These are phyloP conservation scores for Xestia ashworthii DNA, from an alignment of 2,888 invertebrate species.

Conservation along the genomic window DNA sequence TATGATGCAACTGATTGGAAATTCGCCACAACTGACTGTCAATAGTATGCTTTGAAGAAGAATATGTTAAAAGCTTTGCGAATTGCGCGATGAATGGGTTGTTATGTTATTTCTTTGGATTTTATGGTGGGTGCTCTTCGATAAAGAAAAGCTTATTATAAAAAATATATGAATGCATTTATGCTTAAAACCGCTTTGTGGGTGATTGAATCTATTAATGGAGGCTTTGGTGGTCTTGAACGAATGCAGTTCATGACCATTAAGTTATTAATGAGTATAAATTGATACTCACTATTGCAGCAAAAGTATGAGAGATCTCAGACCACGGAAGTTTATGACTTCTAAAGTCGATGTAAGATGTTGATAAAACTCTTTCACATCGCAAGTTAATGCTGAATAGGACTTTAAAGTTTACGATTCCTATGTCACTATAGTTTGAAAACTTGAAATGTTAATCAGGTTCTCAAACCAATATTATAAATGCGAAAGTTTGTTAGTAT, in stretches of 20 bases:
- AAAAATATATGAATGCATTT: not conserved
- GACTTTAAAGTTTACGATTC: not conserved
- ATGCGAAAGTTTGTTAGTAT: not conserved
- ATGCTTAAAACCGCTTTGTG: not conserved
- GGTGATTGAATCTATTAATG: not conserved
- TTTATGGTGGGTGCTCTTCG: not conserved
- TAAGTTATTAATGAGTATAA: not conserved
- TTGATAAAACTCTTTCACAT: not conserved
- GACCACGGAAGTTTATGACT: too few species aligned
- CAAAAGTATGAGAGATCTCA: not conserved
- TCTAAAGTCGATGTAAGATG: not conserved
- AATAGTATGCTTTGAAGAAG: constrained; percentile 66
- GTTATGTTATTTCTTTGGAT: not conserved
- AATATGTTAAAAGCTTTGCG: constrained; percentile 65
- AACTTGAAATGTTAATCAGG: constrained; percentile 4
- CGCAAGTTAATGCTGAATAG: not conserved
- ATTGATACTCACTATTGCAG: not conserved
- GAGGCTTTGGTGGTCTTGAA: not conserved
- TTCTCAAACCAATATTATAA: not conserved
- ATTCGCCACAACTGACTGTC: constrained; percentile 70
- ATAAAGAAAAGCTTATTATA: not conserved
- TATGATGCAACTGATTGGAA: constrained; percentile 77
- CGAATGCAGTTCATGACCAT: not conserved
- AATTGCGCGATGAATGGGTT: constrained; percentile 32
- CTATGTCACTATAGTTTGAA: too few species aligned